Conservation (phyloP, 30 jellyfish, hydroid and myxozoan species). For the Haliclystus octoradiatus region DNA sequence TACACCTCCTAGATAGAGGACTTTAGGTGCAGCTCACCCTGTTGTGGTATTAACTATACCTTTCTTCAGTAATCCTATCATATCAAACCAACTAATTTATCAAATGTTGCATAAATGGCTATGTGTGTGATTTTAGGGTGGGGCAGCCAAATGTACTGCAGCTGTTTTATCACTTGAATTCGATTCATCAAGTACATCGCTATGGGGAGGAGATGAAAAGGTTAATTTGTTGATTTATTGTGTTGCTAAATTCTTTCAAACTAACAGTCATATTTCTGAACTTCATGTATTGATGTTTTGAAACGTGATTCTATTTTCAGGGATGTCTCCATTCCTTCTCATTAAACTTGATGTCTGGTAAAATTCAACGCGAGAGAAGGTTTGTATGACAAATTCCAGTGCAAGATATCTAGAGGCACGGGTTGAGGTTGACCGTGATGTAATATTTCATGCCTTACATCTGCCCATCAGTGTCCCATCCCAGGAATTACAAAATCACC, state of each 20-base stretch:
- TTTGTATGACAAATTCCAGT: slow-evolving; percentile 1
- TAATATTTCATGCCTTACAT: no score
- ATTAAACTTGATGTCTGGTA: slow-evolving; percentile 58
- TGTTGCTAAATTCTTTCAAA: not conserved
- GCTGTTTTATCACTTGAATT: slow-evolving; percentile 76
- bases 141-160: slow-evolving; percentile 60
- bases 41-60: no score
- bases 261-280: not conserved
- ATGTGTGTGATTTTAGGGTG: no score
- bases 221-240: not conserved
- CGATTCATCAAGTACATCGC: slow-evolving; percentile 63
- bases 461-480: no score
- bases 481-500: no score
- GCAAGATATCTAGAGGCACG: no score
- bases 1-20: no score
- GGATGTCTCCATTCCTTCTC: slow-evolving; percentile 74
- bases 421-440: no score
- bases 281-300: not conserved
- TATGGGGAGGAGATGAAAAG: slow-evolving; percentile 98
- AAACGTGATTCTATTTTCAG: slow-evolving; percentile 10
- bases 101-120: no score
- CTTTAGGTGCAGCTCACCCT: no score
- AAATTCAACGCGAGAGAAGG: slow-evolving; percentile 50
- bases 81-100: no score
- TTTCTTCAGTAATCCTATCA: no score